Conservation (phyloP, 2,888 invertebrate genomes). For the Andricus curvator region DNA sequence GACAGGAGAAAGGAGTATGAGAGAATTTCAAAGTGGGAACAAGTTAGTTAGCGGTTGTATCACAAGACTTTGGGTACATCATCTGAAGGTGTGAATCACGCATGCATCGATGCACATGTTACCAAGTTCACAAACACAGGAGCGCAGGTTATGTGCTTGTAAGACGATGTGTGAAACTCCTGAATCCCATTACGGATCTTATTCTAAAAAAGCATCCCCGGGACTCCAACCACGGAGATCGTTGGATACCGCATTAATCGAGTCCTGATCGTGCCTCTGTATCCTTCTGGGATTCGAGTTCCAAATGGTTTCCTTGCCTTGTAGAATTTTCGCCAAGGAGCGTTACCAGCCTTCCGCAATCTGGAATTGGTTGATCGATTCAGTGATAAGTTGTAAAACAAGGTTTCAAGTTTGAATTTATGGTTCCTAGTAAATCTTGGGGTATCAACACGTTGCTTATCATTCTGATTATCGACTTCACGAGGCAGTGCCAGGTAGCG, state of each 20-base stretch:
- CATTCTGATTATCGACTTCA: too few species aligned
- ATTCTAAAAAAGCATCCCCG: not conserved
- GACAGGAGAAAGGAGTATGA: not conserved
- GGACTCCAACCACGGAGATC: conserved; percentile 7
- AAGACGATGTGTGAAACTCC: conserved; percentile 31
- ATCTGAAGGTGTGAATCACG: conserved; percentile 42
- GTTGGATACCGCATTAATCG: conserved; percentile 32
- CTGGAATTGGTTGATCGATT: conserved; percentile 26
- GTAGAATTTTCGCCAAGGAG: conserved; percentile 41
- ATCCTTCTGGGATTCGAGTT: conserved; percentile 28
- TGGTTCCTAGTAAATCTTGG: too few species aligned
- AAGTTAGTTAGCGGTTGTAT: conserved; percentile 63
- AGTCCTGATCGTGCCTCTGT: conserved; percentile 34
- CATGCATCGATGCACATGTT: conserved; percentile 53
- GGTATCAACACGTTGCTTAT: too few species aligned
- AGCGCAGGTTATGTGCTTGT: conserved; percentile 4
- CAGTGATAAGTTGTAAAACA: not conserved
- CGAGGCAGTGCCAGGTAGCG: too few species aligned
- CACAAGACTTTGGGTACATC: conserved; percentile 45
- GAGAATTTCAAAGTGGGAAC: conserved; percentile 60
- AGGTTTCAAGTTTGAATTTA: too few species aligned
- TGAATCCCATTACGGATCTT: not conserved
- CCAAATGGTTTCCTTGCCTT: conserved; percentile 28
- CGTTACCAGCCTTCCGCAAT: conserved; percentile 40
- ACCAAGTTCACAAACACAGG: conserved; percentile 49